A percentile compares a stretch with the other conserved stretches of the same genome.
These are phyloP conservation scores for Fabriciana adippe DNA, from an alignment of 2,888 invertebrate genomes.

Conservation along the genomic window DNA sequence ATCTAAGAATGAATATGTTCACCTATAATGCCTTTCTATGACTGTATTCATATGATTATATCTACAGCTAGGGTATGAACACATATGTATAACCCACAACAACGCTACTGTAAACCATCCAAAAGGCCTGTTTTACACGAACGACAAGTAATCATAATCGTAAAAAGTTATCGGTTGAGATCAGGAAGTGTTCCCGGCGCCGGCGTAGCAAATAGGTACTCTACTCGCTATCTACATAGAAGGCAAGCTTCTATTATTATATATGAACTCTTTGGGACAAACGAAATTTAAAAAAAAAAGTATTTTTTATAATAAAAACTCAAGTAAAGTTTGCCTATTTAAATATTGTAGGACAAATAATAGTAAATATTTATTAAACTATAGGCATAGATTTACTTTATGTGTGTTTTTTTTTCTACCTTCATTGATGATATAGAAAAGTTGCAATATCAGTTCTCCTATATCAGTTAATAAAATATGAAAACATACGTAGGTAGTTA, in stretches of 20 bases:
- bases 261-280: background rate
- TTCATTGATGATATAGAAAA: too few relatives aligned
- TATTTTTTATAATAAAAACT: background rate
- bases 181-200: conserved; percentile 47
- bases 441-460: too few relatives aligned
- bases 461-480: too few relatives aligned
- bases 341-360: too few relatives aligned
- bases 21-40: background rate
- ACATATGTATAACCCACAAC: background rate
- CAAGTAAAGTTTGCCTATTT: too few relatives aligned
- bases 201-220: conserved; percentile 33
- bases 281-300: background rate
- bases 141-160: conserved; percentile 43
- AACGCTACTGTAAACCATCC: conserved; percentile 22
- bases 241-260: background rate
- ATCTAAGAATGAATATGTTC: too few relatives aligned
- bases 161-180: conserved; percentile 47
- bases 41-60: background rate
- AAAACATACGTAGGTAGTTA: too few relatives aligned
- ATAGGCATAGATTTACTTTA: too few relatives aligned
- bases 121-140: conserved; percentile 45
- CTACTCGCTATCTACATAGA: conserved; percentile 3
- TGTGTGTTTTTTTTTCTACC: too few relatives aligned
- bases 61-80: background rate
- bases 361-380: too few relatives aligned